phyloP scores from a whole-genome alignment of 2,888 invertebrate species.

The Agrilus mali region DNA sequence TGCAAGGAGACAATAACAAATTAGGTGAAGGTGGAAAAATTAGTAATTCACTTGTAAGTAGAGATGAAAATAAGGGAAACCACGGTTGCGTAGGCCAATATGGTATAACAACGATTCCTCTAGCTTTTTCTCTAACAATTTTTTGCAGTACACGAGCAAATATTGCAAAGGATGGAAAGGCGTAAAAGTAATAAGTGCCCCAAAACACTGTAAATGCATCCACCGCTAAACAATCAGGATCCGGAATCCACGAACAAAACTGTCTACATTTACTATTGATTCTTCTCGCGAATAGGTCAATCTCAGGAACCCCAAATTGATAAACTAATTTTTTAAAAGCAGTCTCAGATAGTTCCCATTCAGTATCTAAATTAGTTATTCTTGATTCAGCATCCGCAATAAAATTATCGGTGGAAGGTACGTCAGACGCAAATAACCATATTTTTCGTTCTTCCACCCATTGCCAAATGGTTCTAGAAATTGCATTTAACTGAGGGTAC shows the following conservation, averaged over 20 bases:
- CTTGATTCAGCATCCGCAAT: no score
- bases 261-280: constrained; percentile 7
- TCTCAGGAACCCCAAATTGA: constrained; percentile 4
- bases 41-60: no score
- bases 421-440: constrained; percentile 5
- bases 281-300: constrained; percentile 7
- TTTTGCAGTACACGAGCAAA: constrained; percentile 8
- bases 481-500: no score
- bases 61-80: constrained; percentile 3
- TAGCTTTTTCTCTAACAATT: constrained; percentile 8
- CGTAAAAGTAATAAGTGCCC: constrained; percentile 7
- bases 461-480: no score
- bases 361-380: constrained; percentile 2
- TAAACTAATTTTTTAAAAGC: constrained; percentile 2
- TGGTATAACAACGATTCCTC: constrained; percentile 9
- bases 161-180: constrained; percentile 9
- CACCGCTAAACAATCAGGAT: constrained; percentile 5
- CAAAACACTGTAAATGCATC: constrained; percentile 9
- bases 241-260: constrained; percentile 8
- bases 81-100: constrained; percentile 10
- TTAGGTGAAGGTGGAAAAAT: no score
- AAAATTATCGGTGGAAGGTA: no score
- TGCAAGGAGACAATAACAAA: no score
- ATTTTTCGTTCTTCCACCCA: neutral
- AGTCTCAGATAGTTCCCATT: constrained; percentile 4